These are phyloP conservation scores for Notothenia coriiceps DNA, from an alignment of 2,113 vertebrate species.

Conservation along the genomic window DNA sequence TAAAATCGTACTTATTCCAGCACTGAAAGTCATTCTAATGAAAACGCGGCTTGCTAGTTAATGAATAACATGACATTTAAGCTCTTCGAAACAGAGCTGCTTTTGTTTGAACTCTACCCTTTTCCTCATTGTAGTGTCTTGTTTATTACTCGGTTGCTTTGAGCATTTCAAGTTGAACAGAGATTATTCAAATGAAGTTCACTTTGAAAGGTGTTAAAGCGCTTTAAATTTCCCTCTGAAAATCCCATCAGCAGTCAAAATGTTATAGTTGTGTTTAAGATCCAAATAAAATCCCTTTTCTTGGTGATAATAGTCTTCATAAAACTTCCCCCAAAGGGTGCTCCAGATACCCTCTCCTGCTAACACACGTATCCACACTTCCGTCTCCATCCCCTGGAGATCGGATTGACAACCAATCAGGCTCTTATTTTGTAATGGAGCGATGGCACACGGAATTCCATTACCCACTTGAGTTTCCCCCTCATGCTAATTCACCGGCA, in stretches of 20 bases:
- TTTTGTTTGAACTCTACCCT: slow-evolving; percentile 23
- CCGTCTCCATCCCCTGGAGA: background rate
- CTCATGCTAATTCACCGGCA: slow-evolving; percentile 53
- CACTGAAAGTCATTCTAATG: background rate
- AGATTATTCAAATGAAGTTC: slow-evolving; percentile 17
- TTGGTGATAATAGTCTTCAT: background rate
- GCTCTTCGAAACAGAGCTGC: background rate
- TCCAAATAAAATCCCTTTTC: no score
- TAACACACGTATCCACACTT: background rate
- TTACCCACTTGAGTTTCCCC: slow-evolving; percentile 54
- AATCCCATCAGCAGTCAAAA: background rate
- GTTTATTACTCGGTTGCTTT: slow-evolving; percentile 30
- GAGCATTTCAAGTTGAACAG: background rate
- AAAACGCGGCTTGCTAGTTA: slow-evolving; percentile 4
- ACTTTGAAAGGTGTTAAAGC: background rate
- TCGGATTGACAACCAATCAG: slow-evolving; percentile 31
- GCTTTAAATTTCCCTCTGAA: background rate
- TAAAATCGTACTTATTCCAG: no score
- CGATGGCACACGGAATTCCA: slow-evolving; percentile 44
- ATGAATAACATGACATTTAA: slow-evolving; percentile 34
- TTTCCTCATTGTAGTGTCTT: background rate
- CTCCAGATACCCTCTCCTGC: background rate
- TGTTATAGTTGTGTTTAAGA: slow-evolving; percentile 12
- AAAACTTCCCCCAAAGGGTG: slow-evolving; percentile 12
- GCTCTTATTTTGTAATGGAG: slow-evolving; percentile 25